A percentile compares a stretch with the other conserved stretches of the same genome.
phyloP scores from a whole-genome alignment of 1,140 invertebrate genomes.

The Drosophila pallidifrons region DNA sequence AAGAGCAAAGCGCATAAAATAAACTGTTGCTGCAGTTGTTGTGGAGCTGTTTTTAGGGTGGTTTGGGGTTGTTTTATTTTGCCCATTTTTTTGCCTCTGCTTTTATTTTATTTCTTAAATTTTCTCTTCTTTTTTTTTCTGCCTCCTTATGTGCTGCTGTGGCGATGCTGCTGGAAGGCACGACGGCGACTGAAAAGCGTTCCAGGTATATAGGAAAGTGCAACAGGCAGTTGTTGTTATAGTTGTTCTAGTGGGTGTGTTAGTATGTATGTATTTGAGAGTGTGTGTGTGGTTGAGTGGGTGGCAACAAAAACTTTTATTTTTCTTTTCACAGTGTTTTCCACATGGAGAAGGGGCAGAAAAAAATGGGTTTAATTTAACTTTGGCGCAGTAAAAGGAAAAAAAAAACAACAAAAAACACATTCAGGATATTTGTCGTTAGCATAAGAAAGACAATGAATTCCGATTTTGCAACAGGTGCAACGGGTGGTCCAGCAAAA shows the following conservation, averaged over 20 bases:
- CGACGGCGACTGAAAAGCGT: conserved; percentile 46
- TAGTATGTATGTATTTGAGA: conserved; percentile 10
- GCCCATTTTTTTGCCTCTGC: conserved; percentile 21
- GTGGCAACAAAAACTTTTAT: conserved; percentile 41
- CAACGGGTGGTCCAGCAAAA: conserved; percentile 4
- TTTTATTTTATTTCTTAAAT: conserved; percentile 61
- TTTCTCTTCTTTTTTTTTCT: conserved; percentile 24
- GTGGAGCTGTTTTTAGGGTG: conserved; percentile 50
- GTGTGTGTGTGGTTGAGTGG: conserved; percentile 34
- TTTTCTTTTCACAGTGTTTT: conserved; percentile 21
- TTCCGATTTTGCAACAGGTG: conserved; percentile 69
- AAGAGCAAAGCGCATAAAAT: conserved; percentile 55
- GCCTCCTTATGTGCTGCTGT: conserved; percentile 41
- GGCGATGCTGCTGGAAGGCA: conserved; percentile 48
- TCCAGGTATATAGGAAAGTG: conserved; percentile 67
- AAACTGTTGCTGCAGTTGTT: conserved; percentile 68
- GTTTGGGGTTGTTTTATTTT: conserved; percentile 47
- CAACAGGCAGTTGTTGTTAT: conserved; percentile 78
- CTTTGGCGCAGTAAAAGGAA: conserved; percentile 36
- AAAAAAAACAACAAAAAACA: conserved; percentile 11
- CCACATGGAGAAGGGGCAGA: conserved; percentile 12
- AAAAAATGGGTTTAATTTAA: conserved; percentile 81
- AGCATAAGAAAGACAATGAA: conserved; percentile 46
- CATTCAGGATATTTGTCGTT: conserved; percentile 26
- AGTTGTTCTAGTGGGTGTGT: conserved; percentile 32